Evolutionary conservation across 2,888 invertebrate genomes (phyloP).

Genomic region (Chrysolina americana): DNA sequence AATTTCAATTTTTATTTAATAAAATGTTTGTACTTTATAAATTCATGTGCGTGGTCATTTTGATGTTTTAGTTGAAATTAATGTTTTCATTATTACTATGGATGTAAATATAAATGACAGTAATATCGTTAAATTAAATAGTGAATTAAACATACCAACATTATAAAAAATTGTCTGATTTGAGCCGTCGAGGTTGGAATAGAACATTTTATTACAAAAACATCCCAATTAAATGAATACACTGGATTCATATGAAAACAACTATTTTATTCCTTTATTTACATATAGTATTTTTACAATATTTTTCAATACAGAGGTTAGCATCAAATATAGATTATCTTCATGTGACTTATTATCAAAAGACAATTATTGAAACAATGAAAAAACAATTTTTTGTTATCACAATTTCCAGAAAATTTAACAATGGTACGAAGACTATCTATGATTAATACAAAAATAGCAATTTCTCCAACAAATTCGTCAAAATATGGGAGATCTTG

Average conservation of each 20-base stretch:
- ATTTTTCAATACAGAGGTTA: slow-evolving; percentile 64
- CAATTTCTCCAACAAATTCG: slow-evolving; percentile 53
- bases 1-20: too few relatives aligned
- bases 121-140: too few relatives aligned
- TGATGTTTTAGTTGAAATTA: too few relatives aligned
- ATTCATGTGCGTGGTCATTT: background rate
- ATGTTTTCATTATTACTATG: too few relatives aligned
- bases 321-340: slow-evolving; percentile 67
- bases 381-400: slow-evolving; percentile 60
- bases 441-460: slow-evolving; percentile 60
- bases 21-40: too few relatives aligned
- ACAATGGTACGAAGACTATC: slow-evolving; percentile 59
- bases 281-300: slow-evolving; percentile 64
- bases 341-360: slow-evolving; percentile 57
- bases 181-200: background rate
- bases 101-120: too few relatives aligned
- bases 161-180: too few relatives aligned
- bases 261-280: slow-evolving; percentile 63
- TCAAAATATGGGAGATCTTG: slow-evolving; percentile 28
- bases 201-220: background rate
- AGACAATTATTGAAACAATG: slow-evolving; percentile 59
- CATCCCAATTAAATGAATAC: slow-evolving; percentile 48
- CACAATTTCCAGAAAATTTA: slow-evolving; percentile 68
- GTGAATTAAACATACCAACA: too few relatives aligned
- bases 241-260: slow-evolving; percentile 62